phyloP scores from a whole-genome alignment of 2,797 vertebrate genomes.

The Kryptopterus vitreolus region DNA sequence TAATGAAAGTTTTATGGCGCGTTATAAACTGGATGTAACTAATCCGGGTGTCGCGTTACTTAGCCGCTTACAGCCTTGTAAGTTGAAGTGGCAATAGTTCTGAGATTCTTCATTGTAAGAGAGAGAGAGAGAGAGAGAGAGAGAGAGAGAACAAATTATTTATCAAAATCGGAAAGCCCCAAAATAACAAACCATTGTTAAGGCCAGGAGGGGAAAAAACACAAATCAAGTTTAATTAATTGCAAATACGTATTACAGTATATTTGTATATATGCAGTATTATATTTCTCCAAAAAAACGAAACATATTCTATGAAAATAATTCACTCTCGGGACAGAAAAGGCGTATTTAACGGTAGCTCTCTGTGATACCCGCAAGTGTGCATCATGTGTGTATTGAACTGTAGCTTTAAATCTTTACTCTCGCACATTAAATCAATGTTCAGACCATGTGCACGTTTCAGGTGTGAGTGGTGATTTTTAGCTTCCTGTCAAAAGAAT shows the following conservation, averaged over 20 bases:
- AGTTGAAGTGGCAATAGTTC: not conserved
- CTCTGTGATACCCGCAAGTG: not conserved
- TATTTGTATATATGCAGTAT: too few species aligned
- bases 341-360: constrained; percentile 1
- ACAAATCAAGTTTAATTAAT: constrained; percentile 66
- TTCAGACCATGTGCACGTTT: not conserved
- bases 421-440: not conserved
- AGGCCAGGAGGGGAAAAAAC: constrained; percentile 77
- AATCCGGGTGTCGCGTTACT: constrained; percentile 4
- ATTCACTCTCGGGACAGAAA: constrained; percentile 61
- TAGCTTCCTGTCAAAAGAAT: not conserved
- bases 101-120: not conserved
- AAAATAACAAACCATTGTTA: constrained; percentile 67
- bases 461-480: not conserved
- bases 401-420: not conserved
- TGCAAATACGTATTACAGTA: constrained; percentile 64
- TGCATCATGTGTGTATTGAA: not conserved
- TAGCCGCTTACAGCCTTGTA: not conserved
- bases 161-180: constrained; percentile 73
- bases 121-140: not conserved
- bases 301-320: constrained; percentile 54
- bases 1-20: constrained; percentile 19
- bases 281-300: constrained; percentile 37
- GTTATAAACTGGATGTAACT: constrained; percentile 43
- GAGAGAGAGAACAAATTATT: constrained; percentile 61